Evolutionary conservation across 2,113 vertebrate species (phyloP), one percentile per base, ranked within the genome.

Genomic region (Phalacrocorax brasilianus): DNA sequence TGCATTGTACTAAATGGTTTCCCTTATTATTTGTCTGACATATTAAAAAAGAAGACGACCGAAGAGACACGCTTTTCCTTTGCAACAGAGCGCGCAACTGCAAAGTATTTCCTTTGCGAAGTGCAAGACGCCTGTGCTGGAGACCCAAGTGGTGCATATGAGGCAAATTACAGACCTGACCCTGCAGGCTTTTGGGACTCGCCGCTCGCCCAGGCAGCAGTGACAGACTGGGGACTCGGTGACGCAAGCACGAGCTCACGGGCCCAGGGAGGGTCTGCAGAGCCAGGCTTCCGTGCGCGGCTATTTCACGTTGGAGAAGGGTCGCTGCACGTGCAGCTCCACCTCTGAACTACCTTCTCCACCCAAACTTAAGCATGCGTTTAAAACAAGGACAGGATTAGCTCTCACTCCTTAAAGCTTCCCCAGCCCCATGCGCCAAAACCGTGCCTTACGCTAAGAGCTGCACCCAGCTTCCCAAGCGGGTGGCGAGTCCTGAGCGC

Each of bases 141-240:
- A 70, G 55, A 15, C 30, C 45, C 8, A 14, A 40, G 26, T 0
- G 42, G n/a, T 6, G 42, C 8, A 2, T 1, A 3, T 4, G 7
- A 14, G 5, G 59, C 44, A 12, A 38, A 21, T 2, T 6, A 5
- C 30, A 7, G 38, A 22, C 12, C 20, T 4, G 26, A 26, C 4
- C 14, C 42, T 24, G 1, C 4, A 5, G 42, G 28, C 5, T 55
- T 19, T 10, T 7, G 45, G 6, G 56, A 18, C n/a, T 18, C 21
- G 12, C 6, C 27, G 1, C 14, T 5, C 3, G 4, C 18, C 30
- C 28, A 3, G 30, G 73, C 52, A 7, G 58, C 32, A 7, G 27
- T 0, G 45, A 38, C 16, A 12, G 30, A 9, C 3, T 6, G 3
- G 45, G 53, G n/a, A 6, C 33, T 10, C 33, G 1, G 12, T 2